phyloP scores from a whole-genome alignment of 1,140 invertebrate species.

The Xylocopa sonorina region DNA sequence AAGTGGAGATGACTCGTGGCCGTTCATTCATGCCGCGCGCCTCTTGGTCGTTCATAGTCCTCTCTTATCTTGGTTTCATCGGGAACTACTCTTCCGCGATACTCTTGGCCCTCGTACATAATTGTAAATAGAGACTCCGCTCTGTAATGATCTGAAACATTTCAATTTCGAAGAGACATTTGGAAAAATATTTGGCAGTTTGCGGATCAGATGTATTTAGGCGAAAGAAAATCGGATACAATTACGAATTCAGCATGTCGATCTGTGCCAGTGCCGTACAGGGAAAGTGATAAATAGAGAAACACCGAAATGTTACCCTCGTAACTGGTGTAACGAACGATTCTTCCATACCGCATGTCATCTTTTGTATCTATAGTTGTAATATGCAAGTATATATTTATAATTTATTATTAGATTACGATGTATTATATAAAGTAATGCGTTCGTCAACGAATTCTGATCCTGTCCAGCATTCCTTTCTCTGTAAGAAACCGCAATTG shows the following conservation, averaged over 20 bases:
- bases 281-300: conserved; percentile 25
- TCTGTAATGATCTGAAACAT: neutral
- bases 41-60: conserved; percentile 1
- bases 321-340: conserved; percentile 25
- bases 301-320: conserved; percentile 16
- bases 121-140: neutral
- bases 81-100: neutral
- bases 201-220: neutral
- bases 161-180: too few relatives aligned
- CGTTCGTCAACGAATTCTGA: neutral
- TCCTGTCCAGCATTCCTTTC: neutral
- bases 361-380: conserved; percentile 62
- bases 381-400: conserved; percentile 66
- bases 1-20: conserved; percentile 23
- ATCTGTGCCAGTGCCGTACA: conserved; percentile 14
- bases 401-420: conserved; percentile 70
- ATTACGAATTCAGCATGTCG: neutral
- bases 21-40: neutral
- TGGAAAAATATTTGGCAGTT: too few relatives aligned
- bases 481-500: neutral
- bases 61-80: neutral
- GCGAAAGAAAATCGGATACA: neutral
- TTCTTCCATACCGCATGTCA: conserved; percentile 55
- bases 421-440: conserved; percentile 20
- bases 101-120: neutral